Base-by-base conservation (phyloP, 2,113 vertebrate species). In the Colistium nudipinnis region DNA sequence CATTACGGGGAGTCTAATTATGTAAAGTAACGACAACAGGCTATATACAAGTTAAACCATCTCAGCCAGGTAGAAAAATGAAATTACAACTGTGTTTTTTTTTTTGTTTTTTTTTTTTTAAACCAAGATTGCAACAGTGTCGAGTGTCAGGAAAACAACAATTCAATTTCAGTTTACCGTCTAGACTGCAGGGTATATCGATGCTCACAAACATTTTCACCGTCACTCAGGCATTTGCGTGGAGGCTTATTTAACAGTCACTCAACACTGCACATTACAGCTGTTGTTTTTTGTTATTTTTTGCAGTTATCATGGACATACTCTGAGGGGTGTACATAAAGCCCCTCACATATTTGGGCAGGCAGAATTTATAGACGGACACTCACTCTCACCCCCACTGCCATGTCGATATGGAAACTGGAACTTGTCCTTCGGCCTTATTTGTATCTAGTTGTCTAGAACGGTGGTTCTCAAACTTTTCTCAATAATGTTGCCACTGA, bases 1-100 rank as follows among this genome's bases (percentile, higher is more conserved):
- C 76, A 70, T 68, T 60, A 76, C 59, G 45, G 5, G 39, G 27
- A 52, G 69, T 62, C 76, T 85, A 71, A 88, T 80, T 79, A 86
- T 55, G 69, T 45, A 51, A 68, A 82, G 64, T 36, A 75, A 52
- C 65, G n/a, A 39, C 27, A 57, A 38, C 47, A 31, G 13, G 57
- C 70, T 65, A 64, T 54, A 54, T 71, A 52, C 43, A 16, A 59
- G 70, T 64, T 49, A 62, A 59, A 61, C 67, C 20, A 51, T 30
- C 79, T 57, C 64, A 7, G 74, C 64, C 31, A 70, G 67, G 48
- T 3, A 30, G 47, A 53, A 39, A 62, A 54, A 52, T 38, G 69
- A 75, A 76, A 74, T 57, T 31, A 79, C 25, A n/a, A 24, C 30
- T 35, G 24, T 25, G n/a, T 13, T 68, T 71, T 62, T 39, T 16